Evolutionary conservation across 2,113 vertebrate genomes (phyloP), one percentile per base, ranked within the genome.

Genomic region (Hippoglossus stenolepis): DNA sequence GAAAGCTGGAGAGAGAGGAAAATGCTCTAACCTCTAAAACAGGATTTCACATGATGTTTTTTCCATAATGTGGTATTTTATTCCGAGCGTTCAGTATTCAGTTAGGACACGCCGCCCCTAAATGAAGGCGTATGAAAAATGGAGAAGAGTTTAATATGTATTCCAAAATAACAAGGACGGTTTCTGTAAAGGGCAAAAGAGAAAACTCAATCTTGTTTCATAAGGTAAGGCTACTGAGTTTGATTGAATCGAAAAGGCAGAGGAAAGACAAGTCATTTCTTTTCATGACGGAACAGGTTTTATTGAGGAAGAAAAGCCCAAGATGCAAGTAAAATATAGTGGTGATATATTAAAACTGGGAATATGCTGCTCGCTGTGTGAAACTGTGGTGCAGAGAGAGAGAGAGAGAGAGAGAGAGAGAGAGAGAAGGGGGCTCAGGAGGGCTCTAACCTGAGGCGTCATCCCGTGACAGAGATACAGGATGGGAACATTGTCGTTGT

Each of bases 401-500:
- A 35, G 59, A 61, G 59, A 3, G 5, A 8, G 28, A 15, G 57
- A 28, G 58, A 60, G 58, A 60, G 58, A 26, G 14, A 60, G 58
- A 60, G 15, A 60, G n/a, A 64, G 59, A 61, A 38, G 58, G 35
- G 26, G 28, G 64, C 15, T 54, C 40, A 26, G 4, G 68, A 31
- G 35, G 13, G 71, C 10, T 94, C 95, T 93, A 61, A 99, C 98
- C 97, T 99, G 98, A 15, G 98, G 97, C 6, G 97, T 96, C 97
- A 98, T 97, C 73, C 98, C 98, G 0, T 99, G 98, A 93, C 98
- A 99, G 90, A 99, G 96, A 72, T 99, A 99, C 90, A 99, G 87
- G 87, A 99, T 99, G 68, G 98, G 98, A 58, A 97, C 92, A 35
- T 99, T 99, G 94, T 99, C 97, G 2, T 96, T 97, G 77, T 97